Conservation (phyloP, 2,888 invertebrate genomes). For the Ornithoptera priamus region DNA sequence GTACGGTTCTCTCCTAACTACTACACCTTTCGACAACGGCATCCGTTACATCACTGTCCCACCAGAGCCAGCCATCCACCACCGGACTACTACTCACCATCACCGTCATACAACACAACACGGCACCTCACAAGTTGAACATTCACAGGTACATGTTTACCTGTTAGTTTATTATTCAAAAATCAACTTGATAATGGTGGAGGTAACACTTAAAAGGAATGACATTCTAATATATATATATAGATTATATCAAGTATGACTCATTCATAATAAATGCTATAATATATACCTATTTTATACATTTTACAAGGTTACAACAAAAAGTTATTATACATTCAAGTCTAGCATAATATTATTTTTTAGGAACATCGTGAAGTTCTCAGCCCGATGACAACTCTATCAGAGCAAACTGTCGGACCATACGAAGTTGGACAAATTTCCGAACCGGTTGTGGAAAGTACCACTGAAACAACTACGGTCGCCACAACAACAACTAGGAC, state of each 20-base stretch:
- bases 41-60: conserved; percentile 72
- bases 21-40: conserved; percentile 67
- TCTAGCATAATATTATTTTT: not conserved
- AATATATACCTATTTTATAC: no score
- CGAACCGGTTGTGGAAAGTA: conserved; percentile 62
- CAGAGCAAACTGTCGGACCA: conserved; percentile 67
- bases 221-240: no score
- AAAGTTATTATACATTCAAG: no score
- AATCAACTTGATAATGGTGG: not conserved
- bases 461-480: conserved; percentile 54
- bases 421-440: conserved; percentile 69
- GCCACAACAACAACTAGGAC: conserved; percentile 55
- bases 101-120: conserved; percentile 60
- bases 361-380: conserved; percentile 63
- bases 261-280: no score
- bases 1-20: conserved; percentile 65
- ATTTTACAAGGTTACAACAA: no score
- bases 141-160: conserved; percentile 35
- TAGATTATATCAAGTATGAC: no score
- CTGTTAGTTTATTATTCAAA: not conserved
- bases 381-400: conserved; percentile 69
- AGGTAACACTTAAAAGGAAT: no score
- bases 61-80: conserved; percentile 61
- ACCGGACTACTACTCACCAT: conserved; percentile 69
- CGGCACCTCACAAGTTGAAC: conserved; percentile 38